phyloP scores from a whole-genome alignment of 2,888 invertebrate species.

The Kryphioiulus occultus region DNA sequence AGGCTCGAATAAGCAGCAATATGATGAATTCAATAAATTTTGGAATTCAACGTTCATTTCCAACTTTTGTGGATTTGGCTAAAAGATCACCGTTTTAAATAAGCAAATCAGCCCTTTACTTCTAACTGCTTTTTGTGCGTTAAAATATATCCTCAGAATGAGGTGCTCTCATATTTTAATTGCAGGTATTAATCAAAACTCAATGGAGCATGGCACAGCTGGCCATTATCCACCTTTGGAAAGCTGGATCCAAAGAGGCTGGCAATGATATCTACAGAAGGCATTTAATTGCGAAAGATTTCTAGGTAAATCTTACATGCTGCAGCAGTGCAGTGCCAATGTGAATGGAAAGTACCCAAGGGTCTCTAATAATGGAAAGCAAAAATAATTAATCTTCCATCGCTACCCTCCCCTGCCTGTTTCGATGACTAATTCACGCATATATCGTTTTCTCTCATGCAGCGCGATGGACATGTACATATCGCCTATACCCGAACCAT shows the following conservation, averaged over 20 bases:
- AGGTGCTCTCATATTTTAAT: no score
- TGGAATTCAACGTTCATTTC: no score
- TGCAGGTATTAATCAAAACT: no score
- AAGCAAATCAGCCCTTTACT: no score
- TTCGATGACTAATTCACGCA: slow-evolving; percentile 24
- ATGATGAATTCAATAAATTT: neutral
- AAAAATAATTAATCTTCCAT: slow-evolving; percentile 18
- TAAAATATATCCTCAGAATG: no score
- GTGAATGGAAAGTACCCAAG: neutral
- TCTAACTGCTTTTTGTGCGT: no score
- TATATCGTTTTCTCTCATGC: neutral
- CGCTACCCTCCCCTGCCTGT: neutral
- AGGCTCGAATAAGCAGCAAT: neutral
- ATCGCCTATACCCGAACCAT: neutral
- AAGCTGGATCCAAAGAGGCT: neutral
- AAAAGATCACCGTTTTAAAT: no score
- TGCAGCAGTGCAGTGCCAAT: neutral
- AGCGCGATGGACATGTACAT: neutral
- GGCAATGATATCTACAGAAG: no score
- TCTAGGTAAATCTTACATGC: neutral
- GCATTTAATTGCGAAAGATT: neutral
- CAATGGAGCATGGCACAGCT: no score
- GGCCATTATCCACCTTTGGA: neutral
- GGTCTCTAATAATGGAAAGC: neutral
- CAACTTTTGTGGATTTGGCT: no score